Evolutionary conservation across 2,797 vertebrate genomes (phyloP).

Genomic region (Pogonophryne albipinna): DNA sequence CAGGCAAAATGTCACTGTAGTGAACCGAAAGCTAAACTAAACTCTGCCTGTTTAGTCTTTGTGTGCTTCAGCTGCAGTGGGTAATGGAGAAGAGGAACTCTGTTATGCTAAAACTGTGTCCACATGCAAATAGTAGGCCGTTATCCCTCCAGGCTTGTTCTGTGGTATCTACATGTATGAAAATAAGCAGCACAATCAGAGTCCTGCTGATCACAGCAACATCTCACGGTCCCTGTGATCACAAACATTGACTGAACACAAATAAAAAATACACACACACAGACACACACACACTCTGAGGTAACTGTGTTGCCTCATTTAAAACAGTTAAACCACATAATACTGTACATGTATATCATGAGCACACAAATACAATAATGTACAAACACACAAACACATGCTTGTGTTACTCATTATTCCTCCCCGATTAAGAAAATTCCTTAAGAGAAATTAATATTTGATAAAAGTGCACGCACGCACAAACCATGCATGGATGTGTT

Average conservation of each 20-base stretch:
- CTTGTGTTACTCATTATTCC: constrained; percentile 8
- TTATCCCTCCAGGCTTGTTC: constrained; percentile 40
- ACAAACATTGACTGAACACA: constrained; percentile 4
- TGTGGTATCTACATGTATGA: constrained; percentile 65
- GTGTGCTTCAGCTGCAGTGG: not conserved
- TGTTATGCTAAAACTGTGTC: constrained; percentile 33
- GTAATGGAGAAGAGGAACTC: constrained; percentile 66
- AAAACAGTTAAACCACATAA: constrained; percentile 19
- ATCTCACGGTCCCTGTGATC: constrained; percentile 26
- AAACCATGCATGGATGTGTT: not conserved
- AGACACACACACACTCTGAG: not conserved
- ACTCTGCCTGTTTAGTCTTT: constrained; percentile 6
- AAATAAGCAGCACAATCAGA: constrained; percentile 60
- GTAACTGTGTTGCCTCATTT: not conserved
- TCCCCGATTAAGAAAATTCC: constrained; percentile 26
- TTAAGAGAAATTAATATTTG: constrained; percentile 49
- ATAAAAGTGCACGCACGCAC: constrained; percentile 48
- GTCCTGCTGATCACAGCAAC: constrained; percentile 30
- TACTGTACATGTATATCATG: not conserved
- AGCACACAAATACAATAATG: constrained; percentile 1
- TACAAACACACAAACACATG: not conserved
- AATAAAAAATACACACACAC: constrained; percentile 6
- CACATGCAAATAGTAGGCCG: constrained; percentile 71
- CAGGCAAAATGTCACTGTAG: not conserved
- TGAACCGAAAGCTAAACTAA: not conserved